These are phyloP conservation scores for Nasonia longicornis DNA, from an alignment of 1,140 invertebrate genomes.

Conservation along the genomic window DNA sequence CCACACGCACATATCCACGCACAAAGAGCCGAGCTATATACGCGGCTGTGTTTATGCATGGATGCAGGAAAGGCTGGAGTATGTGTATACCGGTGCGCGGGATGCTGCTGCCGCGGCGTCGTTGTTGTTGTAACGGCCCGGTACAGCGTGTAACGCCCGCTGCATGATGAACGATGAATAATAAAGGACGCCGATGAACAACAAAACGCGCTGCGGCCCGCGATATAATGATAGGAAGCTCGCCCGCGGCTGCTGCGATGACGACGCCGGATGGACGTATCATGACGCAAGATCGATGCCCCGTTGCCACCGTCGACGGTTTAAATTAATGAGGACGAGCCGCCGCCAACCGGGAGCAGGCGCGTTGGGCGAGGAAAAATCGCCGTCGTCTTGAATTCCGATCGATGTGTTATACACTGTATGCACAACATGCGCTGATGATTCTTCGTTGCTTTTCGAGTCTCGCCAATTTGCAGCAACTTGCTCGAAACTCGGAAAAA, in stretches of 20 bases:
- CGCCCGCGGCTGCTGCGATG: slow-evolving; percentile 32
- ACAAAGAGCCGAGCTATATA: background rate
- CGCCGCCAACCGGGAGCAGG: background rate
- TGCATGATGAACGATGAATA: slow-evolving; percentile 62
- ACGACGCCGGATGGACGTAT: slow-evolving; percentile 42
- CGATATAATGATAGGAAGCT: slow-evolving; percentile 57
- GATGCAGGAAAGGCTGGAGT: background rate
- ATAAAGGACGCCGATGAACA: slow-evolving; percentile 62
- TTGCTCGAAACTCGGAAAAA: background rate
- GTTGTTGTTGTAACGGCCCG: slow-evolving; percentile 46
- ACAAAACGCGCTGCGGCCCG: slow-evolving; percentile 53
- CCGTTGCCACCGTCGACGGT: background rate
- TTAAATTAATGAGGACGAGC: slow-evolving; percentile 7
- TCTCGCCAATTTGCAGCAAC: background rate
- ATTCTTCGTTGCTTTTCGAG: background rate
- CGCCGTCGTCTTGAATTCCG: background rate
- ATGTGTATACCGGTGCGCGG: slow-evolving; percentile 26
- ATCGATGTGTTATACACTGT: background rate
- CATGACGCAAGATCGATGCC: slow-evolving; percentile 12
- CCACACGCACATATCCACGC: background rate
- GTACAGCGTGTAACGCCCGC: slow-evolving; percentile 51
- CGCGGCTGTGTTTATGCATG: background rate
- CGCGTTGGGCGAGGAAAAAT: background rate
- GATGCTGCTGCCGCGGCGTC: slow-evolving; percentile 45
- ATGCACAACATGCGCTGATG: background rate